phyloP scores from a whole-genome alignment of 2,113 vertebrate genomes.

The Glareola pratincola region DNA sequence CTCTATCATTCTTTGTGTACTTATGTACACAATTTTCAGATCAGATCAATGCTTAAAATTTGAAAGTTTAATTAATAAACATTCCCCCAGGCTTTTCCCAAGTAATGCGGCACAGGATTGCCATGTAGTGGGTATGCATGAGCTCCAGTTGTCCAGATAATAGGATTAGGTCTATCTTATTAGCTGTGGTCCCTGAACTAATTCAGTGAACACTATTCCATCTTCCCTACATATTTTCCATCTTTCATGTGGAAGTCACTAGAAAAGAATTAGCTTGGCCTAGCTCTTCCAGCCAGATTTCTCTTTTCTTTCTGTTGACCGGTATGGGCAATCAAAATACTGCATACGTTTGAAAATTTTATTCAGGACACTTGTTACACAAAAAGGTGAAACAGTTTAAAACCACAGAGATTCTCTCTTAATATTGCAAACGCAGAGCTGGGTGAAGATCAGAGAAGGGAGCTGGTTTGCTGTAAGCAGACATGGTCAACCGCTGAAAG shows the following conservation, averaged over 20 bases:
- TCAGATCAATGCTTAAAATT: slow-evolving; percentile 6
- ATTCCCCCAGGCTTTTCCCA: neutral
- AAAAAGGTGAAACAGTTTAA: neutral
- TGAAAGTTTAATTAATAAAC: slow-evolving; percentile 1
- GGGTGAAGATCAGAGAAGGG: neutral
- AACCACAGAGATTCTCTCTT: neutral
- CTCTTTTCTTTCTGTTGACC: neutral
- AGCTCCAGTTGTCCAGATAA: slow-evolving; percentile 3
- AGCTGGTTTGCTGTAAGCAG: neutral
- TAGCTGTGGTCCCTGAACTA: slow-evolving; percentile 35
- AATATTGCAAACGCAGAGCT: neutral
- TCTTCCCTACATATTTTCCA: neutral
- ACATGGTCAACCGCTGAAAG: neutral
- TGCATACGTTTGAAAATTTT: neutral
- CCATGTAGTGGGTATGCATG: neutral
- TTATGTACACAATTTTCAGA: neutral
- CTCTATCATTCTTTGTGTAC: neutral
- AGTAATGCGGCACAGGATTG: neutral
- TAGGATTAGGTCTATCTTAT: slow-evolving; percentile 39
- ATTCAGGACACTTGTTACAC: neutral
- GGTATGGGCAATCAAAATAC: neutral
- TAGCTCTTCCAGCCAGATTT: neutral
- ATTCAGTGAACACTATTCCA: neutral
- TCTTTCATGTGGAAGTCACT: neutral
- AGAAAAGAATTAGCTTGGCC: neutral